A percentile compares a stretch with the other conserved stretches of the same genome.
Conservation (phyloP, 2,113 vertebrate species). For the Tauraco erythrolophus region DNA sequence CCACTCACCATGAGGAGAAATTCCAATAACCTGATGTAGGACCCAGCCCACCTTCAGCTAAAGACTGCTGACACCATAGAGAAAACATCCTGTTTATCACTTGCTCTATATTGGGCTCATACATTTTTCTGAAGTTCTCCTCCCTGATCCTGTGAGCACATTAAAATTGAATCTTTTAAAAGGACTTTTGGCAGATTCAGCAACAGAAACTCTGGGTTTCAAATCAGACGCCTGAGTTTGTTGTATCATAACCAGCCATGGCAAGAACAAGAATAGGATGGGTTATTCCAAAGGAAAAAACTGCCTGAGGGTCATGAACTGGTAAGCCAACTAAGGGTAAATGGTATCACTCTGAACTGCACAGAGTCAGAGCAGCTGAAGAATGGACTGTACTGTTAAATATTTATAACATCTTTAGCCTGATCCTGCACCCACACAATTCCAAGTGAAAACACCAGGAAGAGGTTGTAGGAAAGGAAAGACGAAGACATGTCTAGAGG, state of each 20-base stretch:
- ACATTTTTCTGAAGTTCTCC: not conserved
- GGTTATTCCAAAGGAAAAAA: not conserved
- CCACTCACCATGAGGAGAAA: not conserved
- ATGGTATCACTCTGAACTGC: not conserved
- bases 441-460: not conserved
- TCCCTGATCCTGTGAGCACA: not conserved
- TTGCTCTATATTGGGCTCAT: not conserved
- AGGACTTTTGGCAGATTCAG: not conserved
- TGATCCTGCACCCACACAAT: not conserved
- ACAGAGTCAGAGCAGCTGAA: not conserved
- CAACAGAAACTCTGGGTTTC: rapidly evolving
- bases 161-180: not conserved
- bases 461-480: not conserved
- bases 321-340: not conserved
- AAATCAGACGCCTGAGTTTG: not conserved
- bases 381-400: not conserved
- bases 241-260: not conserved
- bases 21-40: not conserved
- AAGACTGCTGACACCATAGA: rapidly evolving
- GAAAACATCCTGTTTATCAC: not conserved
- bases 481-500: not conserved
- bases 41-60: not conserved
- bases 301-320: not conserved
- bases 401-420: not conserved
- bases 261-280: not conserved